Conservation (phyloP, 1,140 invertebrate genomes). For the Drosophila burlai region DNA sequence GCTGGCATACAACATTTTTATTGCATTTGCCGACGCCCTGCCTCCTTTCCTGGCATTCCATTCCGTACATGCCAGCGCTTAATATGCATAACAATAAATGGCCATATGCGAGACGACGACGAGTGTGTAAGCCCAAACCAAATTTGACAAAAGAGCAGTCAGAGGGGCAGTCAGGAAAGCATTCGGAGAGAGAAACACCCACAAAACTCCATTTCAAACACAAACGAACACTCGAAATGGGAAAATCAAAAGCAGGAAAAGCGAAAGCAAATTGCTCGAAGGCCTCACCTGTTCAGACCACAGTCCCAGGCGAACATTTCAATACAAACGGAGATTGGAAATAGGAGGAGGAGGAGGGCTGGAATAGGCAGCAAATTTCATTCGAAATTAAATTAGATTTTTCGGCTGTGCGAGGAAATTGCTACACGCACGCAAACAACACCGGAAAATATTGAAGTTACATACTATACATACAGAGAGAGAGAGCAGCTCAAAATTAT, state of each 20-base stretch:
- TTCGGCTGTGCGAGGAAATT: conserved; percentile 69
- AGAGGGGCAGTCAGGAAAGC: conserved; percentile 5
- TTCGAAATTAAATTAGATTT: conserved; percentile 78
- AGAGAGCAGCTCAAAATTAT: conserved; percentile 47
- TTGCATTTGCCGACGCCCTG: conserved; percentile 36
- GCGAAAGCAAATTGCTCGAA: conserved; percentile 71
- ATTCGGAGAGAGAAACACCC: not conserved
- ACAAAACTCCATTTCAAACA: conserved; percentile 16
- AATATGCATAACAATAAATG: conserved; percentile 71
- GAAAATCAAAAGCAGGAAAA: conserved; percentile 69
- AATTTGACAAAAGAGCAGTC: conserved; percentile 43
- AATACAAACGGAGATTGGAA: conserved; percentile 38
- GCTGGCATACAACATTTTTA: conserved; percentile 62
- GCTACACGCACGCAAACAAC: conserved; percentile 66
- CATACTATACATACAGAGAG: conserved; percentile 11
- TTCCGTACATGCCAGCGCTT: conserved; percentile 46
- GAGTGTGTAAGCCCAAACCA: conserved; percentile 1
- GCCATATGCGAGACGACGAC: conserved; percentile 27
- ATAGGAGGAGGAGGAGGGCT: not conserved
- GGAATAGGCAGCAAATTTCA: conserved; percentile 60
- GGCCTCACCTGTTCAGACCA: conserved; percentile 44
- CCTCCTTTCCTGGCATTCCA: conserved; percentile 33
- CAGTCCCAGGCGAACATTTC: conserved; percentile 32
- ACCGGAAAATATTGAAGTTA: conserved; percentile 60
- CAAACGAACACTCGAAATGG: conserved; percentile 13